Base-by-base conservation (phyloP, 2,888 invertebrate genomes). In the Rhorus exstirpatorius region DNA sequence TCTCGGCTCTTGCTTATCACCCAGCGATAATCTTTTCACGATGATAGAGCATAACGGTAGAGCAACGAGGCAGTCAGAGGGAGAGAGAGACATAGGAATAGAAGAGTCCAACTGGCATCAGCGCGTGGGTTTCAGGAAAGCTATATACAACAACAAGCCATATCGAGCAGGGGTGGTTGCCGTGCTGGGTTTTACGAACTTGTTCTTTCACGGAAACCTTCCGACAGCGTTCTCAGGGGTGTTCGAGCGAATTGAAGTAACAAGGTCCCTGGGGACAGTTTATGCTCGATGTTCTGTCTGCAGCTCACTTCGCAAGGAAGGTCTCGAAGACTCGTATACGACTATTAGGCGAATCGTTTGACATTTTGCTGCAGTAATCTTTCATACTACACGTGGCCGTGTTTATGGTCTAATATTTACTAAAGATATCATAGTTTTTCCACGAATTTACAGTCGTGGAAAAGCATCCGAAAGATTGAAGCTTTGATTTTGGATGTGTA, bases 251-350 rank as follows among this genome's bases (percentile, higher is more conserved):
- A 87, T 88, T 87, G 89, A 89, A 89, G 90, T 92, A 92, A 92
- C 91, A 92, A 92, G 92, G 85, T 92, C 92, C 92, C 92, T 78
- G 79, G 89, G 92, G 92, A 88, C 91, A 90, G 90, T 91, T 92
- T 92, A 91, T 87, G 89, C 88, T 87, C 88, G 88, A 88, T 89
- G 88, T 89, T 87, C 61, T 21, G 63, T 76, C 76, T 67, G 68
- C 58, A 53, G 55, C 10, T 26, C 26, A 44, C 53, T 35, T 61
- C 35, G 21, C 41, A 38, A 60, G 51, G 35, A 67, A 58, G 31
- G 26, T 14, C 49, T 51, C 24, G 44, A 70, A 75, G 31, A 65
- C 38, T 65, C 21, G 3, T 38, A 38, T n/a, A n/a, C 31, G 12
- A 38, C 41, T 61, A 46, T 53, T 58, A 72, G 85, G 81, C 81